A percentile compares a stretch with the other conserved stretches of the same genome.
Evolutionary conservation across 2,888 invertebrate species (phyloP).

Genomic region (Andrena haemorrhoa): DNA sequence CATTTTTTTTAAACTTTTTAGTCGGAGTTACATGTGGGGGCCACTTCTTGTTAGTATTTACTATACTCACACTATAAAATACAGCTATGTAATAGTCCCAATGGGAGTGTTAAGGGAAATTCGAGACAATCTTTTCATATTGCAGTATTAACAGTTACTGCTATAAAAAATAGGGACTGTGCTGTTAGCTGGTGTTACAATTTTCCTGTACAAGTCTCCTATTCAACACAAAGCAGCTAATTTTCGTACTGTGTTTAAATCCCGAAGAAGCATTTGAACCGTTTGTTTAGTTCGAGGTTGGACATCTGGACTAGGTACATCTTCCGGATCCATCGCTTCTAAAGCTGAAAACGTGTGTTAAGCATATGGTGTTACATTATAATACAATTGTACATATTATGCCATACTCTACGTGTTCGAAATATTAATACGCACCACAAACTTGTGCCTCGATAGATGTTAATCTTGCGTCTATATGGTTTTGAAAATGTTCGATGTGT

Average conservation of each 20-base stretch:
- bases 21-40: too few species aligned
- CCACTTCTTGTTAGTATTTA: not conserved
- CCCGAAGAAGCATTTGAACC: slow-evolving; percentile 90
- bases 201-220: not conserved
- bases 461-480: slow-evolving; percentile 89
- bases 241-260: slow-evolving; percentile 90
- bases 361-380: not conserved
- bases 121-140: slow-evolving; percentile 3
- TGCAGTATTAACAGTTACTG: not conserved
- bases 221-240: slow-evolving; percentile 86
- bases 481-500: slow-evolving; percentile 91
- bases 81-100: not conserved
- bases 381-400: too few species aligned
- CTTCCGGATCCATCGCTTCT: slow-evolving; percentile 88
- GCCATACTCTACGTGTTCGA: too few species aligned
- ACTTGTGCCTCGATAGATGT: slow-evolving; percentile 92
- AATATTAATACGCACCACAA: slow-evolving; percentile 85
- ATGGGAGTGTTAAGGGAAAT: not conserved
- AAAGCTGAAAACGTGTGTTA: slow-evolving; percentile 84
- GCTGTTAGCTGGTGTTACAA: not conserved
- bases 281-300: slow-evolving; percentile 90
- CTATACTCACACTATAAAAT: slow-evolving; percentile 40
- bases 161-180: slow-evolving; percentile 1
- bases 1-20: too few species aligned
- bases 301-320: slow-evolving; percentile 87